Percentiles rank a stretch among this genome's conserved stretches.
phyloP scores from a whole-genome alignment of 2,113 vertebrate species.

The Zosterops borbonicus region DNA sequence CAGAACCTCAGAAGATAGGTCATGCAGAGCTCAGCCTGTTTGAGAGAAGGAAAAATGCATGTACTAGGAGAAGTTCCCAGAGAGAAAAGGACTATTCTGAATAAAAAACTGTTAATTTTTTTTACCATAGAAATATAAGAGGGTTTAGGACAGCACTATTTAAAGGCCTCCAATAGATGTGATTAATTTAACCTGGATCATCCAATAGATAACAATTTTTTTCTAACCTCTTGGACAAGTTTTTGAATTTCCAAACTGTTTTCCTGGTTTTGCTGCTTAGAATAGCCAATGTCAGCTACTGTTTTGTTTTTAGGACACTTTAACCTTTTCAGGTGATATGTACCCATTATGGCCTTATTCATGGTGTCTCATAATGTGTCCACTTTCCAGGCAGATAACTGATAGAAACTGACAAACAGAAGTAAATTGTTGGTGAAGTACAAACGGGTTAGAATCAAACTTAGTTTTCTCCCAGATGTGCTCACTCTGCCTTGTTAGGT shows the following conservation, averaged over 20 bases:
- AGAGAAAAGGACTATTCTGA: not conserved
- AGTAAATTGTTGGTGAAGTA: not conserved
- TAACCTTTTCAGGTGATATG: not conserved
- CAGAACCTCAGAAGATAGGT: not conserved
- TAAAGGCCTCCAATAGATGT: not conserved
- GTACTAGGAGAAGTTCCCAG: not conserved
- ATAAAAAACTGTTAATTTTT: not conserved
- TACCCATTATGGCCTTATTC: rapidly evolving
- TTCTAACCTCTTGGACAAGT: not conserved
- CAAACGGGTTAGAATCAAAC: not conserved
- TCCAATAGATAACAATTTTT: not conserved
- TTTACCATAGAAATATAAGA: not conserved
- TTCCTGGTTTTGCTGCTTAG: not conserved
- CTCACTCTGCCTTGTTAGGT: not conserved
- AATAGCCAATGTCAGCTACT: not conserved
- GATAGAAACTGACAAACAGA: not conserved
- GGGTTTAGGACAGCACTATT: not conserved
- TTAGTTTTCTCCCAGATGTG: not conserved
- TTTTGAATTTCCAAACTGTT: not conserved
- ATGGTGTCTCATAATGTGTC: not conserved
- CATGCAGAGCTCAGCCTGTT: not conserved
- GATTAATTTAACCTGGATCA: not conserved
- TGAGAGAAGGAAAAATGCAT: not conserved
- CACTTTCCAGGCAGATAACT: not conserved
- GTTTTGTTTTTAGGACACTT: not conserved